Evolutionary conservation across 30 jellyfish, hydroid and myxozoan species (phyloP), one percentile per base, ranked within the genome.

Genomic region (Pseudorhiza aurosa): DNA sequence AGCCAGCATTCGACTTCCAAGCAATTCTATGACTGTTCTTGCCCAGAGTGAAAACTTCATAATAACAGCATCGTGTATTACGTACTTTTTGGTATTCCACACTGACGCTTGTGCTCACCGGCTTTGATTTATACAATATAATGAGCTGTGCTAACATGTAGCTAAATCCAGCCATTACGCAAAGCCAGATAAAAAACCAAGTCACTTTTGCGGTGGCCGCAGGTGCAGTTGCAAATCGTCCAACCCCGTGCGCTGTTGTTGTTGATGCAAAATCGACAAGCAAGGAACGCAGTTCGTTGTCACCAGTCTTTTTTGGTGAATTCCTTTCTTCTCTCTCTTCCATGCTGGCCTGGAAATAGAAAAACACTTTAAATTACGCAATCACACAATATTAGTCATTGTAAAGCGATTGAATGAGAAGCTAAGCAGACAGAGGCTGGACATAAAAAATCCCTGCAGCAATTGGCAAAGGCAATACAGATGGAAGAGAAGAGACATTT

Each of bases 181-280:
- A 22, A 5, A 58, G 12, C 43, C 43, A 31, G 74, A 31, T 31
- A 9, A 58, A 17, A 58, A 31, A 25, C 74, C 74, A 58, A 4
- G 47, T 2, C 7, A 58, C 2, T 19, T 31, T 26, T 5, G 43
- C 47, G 18, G 21, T n/a, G 53, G 27, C 17, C 5, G 47, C 43
- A 4, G 26, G 26, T 3, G 74, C 21, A 12, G 43, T 58, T 25
- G 28, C 74, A 58, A 58, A 25, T 4, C 47, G 74, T n/a, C 47
- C 17, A n/a, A 58, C 27, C n/a, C 74, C 74, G 27, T 58, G 74
- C 5, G 74, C 74, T 58, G 74, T 58, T 58, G 74, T 58, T 58
- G 53, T 22, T 8, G 43, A 25, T 4, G 74, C 74, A 58, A 58
- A 58, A 25, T 58, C 47, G n/a, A 27, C 5, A 4, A 58, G 47